Percentiles rank a stretch among this genome's conserved stretches.
These are phyloP conservation scores for Leptarthrus brevirostris DNA, from an alignment of 2,888 invertebrate species.

Conservation along the genomic window DNA sequence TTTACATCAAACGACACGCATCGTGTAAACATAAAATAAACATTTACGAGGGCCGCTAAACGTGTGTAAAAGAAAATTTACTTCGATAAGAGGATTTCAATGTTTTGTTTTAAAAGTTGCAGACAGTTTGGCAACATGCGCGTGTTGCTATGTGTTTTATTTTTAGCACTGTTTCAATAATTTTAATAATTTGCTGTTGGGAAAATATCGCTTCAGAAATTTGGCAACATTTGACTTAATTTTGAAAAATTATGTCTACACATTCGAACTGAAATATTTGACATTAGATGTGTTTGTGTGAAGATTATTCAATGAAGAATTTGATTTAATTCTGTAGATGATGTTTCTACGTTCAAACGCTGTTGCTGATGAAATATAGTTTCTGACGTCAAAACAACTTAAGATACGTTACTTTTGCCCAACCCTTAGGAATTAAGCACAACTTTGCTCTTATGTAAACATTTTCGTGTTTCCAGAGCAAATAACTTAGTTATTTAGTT, in stretches of 20 bases:
- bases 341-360: too few relatives aligned
- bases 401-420: too few relatives aligned
- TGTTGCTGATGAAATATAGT: too few relatives aligned
- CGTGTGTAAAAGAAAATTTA: not conserved
- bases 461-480: not conserved
- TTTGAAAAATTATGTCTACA: not conserved
- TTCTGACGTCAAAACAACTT: too few relatives aligned
- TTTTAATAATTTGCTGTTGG: too few relatives aligned
- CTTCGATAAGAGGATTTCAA: not conserved
- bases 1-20: not conserved
- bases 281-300: not conserved
- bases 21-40: slow-evolving; percentile 2
- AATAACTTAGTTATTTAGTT: not conserved
- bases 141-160: not conserved
- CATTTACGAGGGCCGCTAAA: not conserved
- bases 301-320: not conserved
- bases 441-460: not conserved
- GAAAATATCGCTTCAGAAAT: too few relatives aligned
- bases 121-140: not conserved
- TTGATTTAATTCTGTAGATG: too few relatives aligned
- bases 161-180: not conserved
- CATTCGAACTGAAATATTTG: not conserved
- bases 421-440: too few relatives aligned
- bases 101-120: not conserved
- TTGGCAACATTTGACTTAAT: too few relatives aligned